Evolutionary conservation across 2,113 vertebrate species (phyloP), one percentile per base, ranked within the genome.

Genomic region (Oncorhynchus mykiss): DNA sequence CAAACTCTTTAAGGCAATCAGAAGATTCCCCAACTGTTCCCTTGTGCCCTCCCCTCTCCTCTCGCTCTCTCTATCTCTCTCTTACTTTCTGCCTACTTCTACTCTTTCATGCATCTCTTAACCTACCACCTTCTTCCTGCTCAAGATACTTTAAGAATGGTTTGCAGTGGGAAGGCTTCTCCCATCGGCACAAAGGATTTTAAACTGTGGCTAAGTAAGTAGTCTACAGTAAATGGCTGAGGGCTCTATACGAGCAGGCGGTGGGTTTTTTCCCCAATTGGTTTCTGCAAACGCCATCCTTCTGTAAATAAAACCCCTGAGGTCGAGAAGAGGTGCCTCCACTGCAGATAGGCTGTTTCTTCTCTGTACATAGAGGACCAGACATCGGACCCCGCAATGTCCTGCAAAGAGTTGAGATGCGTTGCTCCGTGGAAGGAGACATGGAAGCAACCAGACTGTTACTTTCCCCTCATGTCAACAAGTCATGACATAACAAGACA

Each of bases 11-110:
- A 88, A 85, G 89, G 89, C 89, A 91, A 91, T 91, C 88, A 78
- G 74, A 83, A 84, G 73, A 84, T 71, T 74, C 77, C 80, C 83
- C 76, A 75, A 78, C 67, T 6, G 16, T 45, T 39, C 16, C 60
- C n/a, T 22, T 57, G 11, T 18, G 18, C 22, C 34, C 34, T 60
- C 51, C 22, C 31, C 24, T 49, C 39, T 34, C 48, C 39, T 7
- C 68, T 34, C 7, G 4, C 20, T 54, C 11, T 51, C 92, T 82
- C 92, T 89, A 91, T 85, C 82, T 62, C 91, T 89, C 87, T 70
- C 90, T 91, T 91, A 90, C 92, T 91, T 77, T 91, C 88, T 85
- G 85, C 91, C 79, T 74, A 72, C 80, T 82, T 84, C 73, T 78
- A 84, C 81, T 81, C 78, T 76, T 79, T 82, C 78, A 70, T 85